Conservation (phyloP, 2,113 vertebrate genomes). For the Donacobius atricapilla region DNA sequence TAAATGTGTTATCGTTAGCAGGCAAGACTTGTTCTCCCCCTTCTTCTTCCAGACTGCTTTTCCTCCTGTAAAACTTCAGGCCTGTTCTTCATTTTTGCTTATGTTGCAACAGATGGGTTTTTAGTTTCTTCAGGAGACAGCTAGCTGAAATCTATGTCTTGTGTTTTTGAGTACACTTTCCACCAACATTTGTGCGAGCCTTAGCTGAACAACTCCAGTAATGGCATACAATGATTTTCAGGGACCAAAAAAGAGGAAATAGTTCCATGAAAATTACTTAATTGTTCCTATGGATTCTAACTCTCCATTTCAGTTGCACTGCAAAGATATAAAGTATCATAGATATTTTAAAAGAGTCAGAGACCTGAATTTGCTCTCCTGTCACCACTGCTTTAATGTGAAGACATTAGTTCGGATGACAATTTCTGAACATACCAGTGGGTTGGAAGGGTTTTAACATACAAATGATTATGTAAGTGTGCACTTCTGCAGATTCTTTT, state of each 20-base stretch:
- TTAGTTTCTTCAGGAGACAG: neutral
- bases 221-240: neutral
- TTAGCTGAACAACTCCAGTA: neutral
- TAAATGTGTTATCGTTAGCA: neutral
- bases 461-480: neutral
- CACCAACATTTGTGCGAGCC: neutral
- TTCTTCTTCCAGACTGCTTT: neutral
- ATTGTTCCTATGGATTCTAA: neutral
- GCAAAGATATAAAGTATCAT: neutral
- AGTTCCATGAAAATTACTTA: neutral
- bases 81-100: neutral
- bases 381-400: neutral
- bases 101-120: neutral
- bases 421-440: neutral
- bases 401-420: neutral
- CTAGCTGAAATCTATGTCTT: neutral
- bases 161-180: neutral
- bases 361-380: neutral
- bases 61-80: neutral
- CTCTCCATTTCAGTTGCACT: neutral
- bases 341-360: neutral
- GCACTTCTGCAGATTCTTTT: neutral
- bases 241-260: neutral
- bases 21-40: neutral
- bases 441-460: neutral